phyloP scores from a whole-genome alignment of 2,888 invertebrate species.

The Aphodius granarius region DNA sequence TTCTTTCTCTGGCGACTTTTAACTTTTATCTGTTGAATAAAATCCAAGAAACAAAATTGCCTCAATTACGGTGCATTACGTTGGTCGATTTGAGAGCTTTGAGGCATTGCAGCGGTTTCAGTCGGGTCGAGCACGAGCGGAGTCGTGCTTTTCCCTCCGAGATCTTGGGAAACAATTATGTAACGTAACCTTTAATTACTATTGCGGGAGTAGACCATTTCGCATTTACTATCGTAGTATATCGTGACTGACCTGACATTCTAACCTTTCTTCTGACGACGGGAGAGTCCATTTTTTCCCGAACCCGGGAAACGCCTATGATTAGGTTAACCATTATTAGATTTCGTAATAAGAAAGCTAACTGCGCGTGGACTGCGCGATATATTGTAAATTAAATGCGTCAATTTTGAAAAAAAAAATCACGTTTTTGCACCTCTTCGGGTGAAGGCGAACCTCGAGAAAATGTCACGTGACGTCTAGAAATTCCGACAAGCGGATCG shows the following conservation, averaged over 20 bases:
- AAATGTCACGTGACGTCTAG: too few relatives aligned
- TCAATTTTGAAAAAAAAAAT: too few relatives aligned
- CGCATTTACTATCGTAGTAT: conserved; percentile 14
- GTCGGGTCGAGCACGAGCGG: not conserved
- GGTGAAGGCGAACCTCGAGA: too few relatives aligned
- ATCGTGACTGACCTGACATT: conserved; percentile 36
- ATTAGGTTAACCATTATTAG: not conserved
- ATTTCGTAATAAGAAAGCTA: not conserved
- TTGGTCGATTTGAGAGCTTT: not conserved
- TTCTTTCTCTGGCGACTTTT: too few relatives aligned
- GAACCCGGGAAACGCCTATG: conserved; percentile 20
- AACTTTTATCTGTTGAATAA: too few relatives aligned
- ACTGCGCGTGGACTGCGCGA: not conserved
- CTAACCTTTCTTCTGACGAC: conserved; percentile 28
- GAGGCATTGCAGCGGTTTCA: not conserved
- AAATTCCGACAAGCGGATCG: too few relatives aligned
- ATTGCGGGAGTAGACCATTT: conserved; percentile 29
- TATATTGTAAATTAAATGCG: too few relatives aligned
- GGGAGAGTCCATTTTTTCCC: conserved; percentile 5
- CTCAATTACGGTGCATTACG: not conserved
- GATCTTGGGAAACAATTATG: conserved; percentile 26
- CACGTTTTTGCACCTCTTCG: too few relatives aligned
- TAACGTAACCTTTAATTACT: conserved; percentile 33
- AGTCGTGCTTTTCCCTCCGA: not conserved
- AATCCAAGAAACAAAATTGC: not conserved